phyloP scores from a whole-genome alignment of 2,113 vertebrate species.

The Notiomystis cincta region DNA sequence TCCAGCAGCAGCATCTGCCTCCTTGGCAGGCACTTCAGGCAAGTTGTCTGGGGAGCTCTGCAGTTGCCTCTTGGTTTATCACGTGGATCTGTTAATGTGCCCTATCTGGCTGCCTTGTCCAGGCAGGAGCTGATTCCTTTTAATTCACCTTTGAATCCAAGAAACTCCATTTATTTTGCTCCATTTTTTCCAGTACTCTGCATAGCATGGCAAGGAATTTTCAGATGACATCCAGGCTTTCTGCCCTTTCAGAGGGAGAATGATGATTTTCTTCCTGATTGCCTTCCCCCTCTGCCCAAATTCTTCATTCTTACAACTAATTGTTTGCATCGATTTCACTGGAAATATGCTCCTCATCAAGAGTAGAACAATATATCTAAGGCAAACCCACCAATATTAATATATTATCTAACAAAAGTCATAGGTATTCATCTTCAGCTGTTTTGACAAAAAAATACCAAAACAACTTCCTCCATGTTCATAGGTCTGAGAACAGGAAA shows the following conservation, averaged over 20 bases:
- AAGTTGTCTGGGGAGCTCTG: conserved; percentile 73
- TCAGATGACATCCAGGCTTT: background rate
- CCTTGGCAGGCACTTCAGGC: conserved; percentile 74
- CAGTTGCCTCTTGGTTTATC: conserved; percentile 74
- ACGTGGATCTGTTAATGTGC: conserved; percentile 69
- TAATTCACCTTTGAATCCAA: conserved; percentile 70
- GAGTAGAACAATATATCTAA: background rate
- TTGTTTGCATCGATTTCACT: background rate
- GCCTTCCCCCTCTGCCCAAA: background rate
- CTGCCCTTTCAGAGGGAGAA: conserved; percentile 5
- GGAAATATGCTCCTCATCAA: background rate
- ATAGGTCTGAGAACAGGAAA: conserved; percentile 2
- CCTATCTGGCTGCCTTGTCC: conserved; percentile 70
- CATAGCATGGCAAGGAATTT: background rate
- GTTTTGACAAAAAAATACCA: background rate
- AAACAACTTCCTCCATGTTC: background rate
- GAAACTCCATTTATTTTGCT: conserved; percentile 12
- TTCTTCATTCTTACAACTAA: conserved; percentile 16
- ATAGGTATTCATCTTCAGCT: background rate
- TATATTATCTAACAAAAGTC: background rate
- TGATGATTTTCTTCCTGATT: background rate
- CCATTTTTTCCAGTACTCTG: background rate
- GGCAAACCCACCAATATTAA: background rate
- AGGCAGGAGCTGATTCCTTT: conserved; percentile 67
- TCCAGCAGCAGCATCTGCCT: conserved; percentile 82